Evolutionary conservation across 2,113 vertebrate genomes (phyloP), one percentile per base, ranked within the genome.

Genomic region (Phaethon lepturus): DNA sequence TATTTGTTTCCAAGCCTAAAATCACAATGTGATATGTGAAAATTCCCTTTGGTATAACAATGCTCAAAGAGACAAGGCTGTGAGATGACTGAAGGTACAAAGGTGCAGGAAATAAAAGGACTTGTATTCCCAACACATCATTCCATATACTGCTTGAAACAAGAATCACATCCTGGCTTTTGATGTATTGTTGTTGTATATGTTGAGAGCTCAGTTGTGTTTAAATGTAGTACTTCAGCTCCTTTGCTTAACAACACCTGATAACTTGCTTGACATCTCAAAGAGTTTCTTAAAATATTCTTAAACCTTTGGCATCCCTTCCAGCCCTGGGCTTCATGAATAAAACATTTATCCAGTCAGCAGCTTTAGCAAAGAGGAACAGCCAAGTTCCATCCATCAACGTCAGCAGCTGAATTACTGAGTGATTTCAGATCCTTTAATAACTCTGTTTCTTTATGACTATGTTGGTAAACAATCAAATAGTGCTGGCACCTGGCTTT

Each of bases 301-400:
- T 98, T 98, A 98, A 98, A 99, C 98, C 98, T 99, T 98, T 98
- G 98, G 98, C 98, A 98, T 98, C 97, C 96, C 95, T 98, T 98
- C 97, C 98, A 98, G 97, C 97, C 97, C 97, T 95, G 95, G 98
- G 97, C 97, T 98, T 98, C 98, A 99, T 99, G 98, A 98, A 99
- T 99, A 99, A 99, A 98, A 98, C 98, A 99, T 99, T 97, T 93
- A 98, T 97, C 98, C 98, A 98, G 98, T 99, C 99, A 99, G 99
- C 98, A 99, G 97, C 97, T 98, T 98, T 98, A 98, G 98, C 98
- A 98, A 98, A 98, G 96, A 98, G 96, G 96, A 98, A 97, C 93
- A 98, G 98, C 98, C 97, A 98, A 98, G 97, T 96, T 97, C 98
- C 98, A 99, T 99, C 98, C 97, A 99, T 99, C 99, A 99, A 97